Evolutionary conservation across 2,113 vertebrate genomes (phyloP).

Genomic region (Picathartes gymnocephalus): DNA sequence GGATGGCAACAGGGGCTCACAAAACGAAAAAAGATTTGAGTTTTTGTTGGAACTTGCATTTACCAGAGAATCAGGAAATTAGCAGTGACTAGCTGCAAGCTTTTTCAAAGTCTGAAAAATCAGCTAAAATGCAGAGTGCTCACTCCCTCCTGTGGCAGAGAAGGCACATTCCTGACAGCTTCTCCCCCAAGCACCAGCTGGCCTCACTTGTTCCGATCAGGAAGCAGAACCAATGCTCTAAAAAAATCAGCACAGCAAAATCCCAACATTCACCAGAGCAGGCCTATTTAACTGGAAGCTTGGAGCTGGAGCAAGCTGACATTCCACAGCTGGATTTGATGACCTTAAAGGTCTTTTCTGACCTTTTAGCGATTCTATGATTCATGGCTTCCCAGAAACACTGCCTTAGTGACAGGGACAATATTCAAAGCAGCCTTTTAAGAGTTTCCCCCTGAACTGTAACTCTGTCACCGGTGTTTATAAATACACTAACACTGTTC

Average conservation of each 20-base stretch:
- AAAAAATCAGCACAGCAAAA: not conserved
- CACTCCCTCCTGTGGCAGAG: not conserved
- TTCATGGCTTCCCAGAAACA: not conserved
- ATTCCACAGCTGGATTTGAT: not conserved
- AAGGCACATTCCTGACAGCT: not conserved
- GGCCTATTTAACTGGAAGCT: not conserved
- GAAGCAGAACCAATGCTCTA: not conserved
- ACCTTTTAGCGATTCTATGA: accelerated
- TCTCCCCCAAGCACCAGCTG: not conserved
- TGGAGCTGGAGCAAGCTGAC: not conserved
- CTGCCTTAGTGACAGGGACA: not conserved
- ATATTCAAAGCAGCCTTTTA: not conserved
- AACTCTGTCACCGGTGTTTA: not conserved
- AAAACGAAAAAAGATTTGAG: accelerated
- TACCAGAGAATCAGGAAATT: not conserved
- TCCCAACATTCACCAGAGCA: not conserved
- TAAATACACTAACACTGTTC: not conserved
- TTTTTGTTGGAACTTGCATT: not conserved
- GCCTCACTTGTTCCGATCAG: not conserved
- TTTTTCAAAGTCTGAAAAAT: not conserved
- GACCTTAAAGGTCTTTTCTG: not conserved
- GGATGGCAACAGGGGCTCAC: not conserved
- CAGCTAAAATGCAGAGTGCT: not conserved
- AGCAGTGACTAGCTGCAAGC: not conserved
- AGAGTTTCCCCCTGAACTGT: not conserved